A percentile compares a stretch with the other conserved stretches of the same genome.
phyloP scores from a whole-genome alignment of 2,888 invertebrate genomes.

The Thyatira batis region DNA sequence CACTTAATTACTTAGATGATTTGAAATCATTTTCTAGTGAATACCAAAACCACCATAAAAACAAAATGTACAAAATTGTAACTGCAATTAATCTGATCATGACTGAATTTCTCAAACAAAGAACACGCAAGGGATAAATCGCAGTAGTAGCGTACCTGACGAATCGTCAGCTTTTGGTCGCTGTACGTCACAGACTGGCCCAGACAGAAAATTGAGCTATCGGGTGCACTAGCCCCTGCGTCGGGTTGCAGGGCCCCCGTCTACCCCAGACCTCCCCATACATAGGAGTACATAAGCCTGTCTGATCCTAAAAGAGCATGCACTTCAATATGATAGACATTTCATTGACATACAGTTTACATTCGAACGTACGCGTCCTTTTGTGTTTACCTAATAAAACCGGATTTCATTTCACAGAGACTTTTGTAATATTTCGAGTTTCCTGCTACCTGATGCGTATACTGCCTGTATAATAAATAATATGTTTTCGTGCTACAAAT shows the following conservation, averaged over 20 bases:
- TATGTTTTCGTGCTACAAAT: too few relatives aligned
- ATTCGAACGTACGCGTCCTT: not conserved
- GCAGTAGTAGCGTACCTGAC: not conserved
- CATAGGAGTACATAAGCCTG: not conserved
- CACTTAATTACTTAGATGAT: not conserved
- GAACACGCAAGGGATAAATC: not conserved
- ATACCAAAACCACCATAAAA: not conserved
- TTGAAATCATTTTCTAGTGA: not conserved
- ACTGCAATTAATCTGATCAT: not conserved
- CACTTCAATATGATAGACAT: not conserved
- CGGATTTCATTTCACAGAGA: not conserved
- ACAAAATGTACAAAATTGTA: not conserved
- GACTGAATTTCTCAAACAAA: not conserved
- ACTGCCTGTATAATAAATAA: too few relatives aligned
- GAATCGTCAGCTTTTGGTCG: not conserved
- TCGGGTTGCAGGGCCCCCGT: not conserved
- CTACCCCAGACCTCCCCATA: not conserved
- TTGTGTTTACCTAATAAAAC: not conserved
- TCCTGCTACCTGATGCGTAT: not conserved
- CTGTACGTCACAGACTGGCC: not conserved
- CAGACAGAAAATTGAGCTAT: not conserved
- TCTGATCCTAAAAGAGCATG: not conserved
- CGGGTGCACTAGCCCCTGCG: not conserved
- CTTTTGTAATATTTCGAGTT: not conserved
- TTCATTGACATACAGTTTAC: not conserved